A percentile compares a stretch with the other conserved stretches of the same genome.
Evolutionary conservation across 2,888 invertebrate species (phyloP).

Genomic region (Peribatodes rhomboidaria): DNA sequence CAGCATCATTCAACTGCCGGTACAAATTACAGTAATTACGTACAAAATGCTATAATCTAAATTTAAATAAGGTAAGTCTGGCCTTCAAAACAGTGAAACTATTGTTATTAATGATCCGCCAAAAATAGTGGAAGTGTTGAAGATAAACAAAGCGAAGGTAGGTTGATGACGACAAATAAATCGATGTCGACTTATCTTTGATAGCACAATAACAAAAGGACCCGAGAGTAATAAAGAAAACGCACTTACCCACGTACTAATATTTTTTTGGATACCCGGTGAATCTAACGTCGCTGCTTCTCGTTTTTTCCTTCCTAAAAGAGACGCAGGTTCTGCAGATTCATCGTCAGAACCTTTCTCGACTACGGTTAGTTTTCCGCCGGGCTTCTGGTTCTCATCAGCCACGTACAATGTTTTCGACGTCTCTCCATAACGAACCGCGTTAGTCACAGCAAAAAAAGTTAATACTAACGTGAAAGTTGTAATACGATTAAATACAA

Average conservation of each 20-base stretch:
- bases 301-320: conserved; percentile 72
- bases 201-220: conserved; percentile 40
- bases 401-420: conserved; percentile 74
- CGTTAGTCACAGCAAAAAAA: conserved; percentile 63
- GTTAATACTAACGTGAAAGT: conserved; percentile 67
- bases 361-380: conserved; percentile 67
- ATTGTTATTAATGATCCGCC: conserved; percentile 38
- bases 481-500: conserved; percentile 68
- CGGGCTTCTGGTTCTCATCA: conserved; percentile 54
- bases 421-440: conserved; percentile 65
- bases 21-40: conserved; percentile 22
- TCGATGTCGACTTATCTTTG: conserved; percentile 38
- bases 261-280: conserved; percentile 70
- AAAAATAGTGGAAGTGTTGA: conserved; percentile 63
- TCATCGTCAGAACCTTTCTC: conserved; percentile 61
- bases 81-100: conserved; percentile 48
- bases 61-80: conserved; percentile 41
- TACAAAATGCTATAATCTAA: conserved; percentile 18
- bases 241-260: conserved; percentile 80
- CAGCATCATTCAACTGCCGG: conserved; percentile 10
- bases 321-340: conserved; percentile 54
- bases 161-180: conserved; percentile 51
- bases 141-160: conserved; percentile 44
- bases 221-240: conserved; percentile 18
- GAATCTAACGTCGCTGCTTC: conserved; percentile 68